These are phyloP conservation scores for Drosophila kambysellisi DNA, from an alignment of 2,888 invertebrate genomes.

Conservation along the genomic window DNA sequence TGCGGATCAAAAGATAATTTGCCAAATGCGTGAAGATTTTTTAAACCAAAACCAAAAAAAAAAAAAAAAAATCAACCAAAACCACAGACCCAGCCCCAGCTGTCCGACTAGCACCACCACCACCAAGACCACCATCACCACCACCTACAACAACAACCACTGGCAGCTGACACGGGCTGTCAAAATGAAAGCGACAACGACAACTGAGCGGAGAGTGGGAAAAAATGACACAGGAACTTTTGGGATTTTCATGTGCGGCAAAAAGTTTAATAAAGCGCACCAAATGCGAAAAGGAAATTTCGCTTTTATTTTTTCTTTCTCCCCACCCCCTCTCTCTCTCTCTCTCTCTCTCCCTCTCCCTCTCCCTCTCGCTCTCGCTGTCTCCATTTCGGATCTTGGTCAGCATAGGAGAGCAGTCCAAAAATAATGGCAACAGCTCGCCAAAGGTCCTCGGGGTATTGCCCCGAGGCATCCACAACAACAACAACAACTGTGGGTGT, in stretches of 20 bases:
- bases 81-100: conserved; percentile 18
- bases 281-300: conserved; percentile 81
- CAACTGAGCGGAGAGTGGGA: conserved; percentile 57
- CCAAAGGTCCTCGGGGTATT: conserved; percentile 79
- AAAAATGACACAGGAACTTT: conserved; percentile 82
- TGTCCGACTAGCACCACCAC: conserved; percentile 2
- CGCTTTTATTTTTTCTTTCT: conserved; percentile 67
- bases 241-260: conserved; percentile 74
- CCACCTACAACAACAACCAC: conserved; percentile 31
- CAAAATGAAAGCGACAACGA: conserved; percentile 73
- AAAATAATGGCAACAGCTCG: conserved; percentile 80
- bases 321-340: neutral
- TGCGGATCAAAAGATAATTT: conserved; percentile 84
- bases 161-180: conserved; percentile 70
- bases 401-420: conserved; percentile 60
- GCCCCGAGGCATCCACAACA: conserved; percentile 50
- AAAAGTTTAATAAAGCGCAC: conserved; percentile 81
- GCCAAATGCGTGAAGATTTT: conserved; percentile 83
- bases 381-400: conserved; percentile 30
- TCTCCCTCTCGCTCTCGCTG: neutral
- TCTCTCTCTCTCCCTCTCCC: neutral
- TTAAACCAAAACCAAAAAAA: conserved; percentile 20
- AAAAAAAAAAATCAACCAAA: conserved; percentile 28
- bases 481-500: conserved; percentile 41
- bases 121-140: conserved; percentile 3